Base-by-base conservation (phyloP, 2,797 vertebrate genomes). In the Agapornis canus region DNA sequence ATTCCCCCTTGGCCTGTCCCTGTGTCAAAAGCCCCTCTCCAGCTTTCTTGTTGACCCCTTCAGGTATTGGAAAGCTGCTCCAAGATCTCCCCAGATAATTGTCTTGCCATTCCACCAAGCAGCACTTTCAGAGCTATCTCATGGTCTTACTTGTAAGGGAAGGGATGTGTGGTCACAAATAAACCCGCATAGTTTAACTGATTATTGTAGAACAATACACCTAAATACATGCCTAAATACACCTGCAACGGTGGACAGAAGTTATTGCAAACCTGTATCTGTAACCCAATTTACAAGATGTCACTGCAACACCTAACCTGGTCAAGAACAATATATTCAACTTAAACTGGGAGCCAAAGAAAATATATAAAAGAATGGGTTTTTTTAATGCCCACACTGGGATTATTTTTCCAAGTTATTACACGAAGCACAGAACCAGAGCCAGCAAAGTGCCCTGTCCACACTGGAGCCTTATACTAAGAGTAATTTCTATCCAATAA, bases 401-500 rank as follows among this genome's bases (percentile, higher is more conserved):
- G 51, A 35, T 82, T 88, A 56, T 77, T 92, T 75, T 77, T 43
- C 47, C 60, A 59, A 87, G 80, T 35, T 69, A 70, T 57, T 72
- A n/a, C 1, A 0, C 45, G 49, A 23, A 47, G 63, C 21, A 51
- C 56, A 87, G 72, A 71, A 42, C 70, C 48, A 70, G 64, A 91
- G 69, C 39, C 70, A 72, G 42, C 27, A 31, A 22, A 8, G 37
- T 79, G 45, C 81, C 93, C 79, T 57, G 73, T 85, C 69, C 49
- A 92, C 70, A 81, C 8, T 51, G n/a, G 75, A 92, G 93, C 75
- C 52, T 54, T 89, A 57, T 26, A 25, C 64, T 52, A 75, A 57
- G 6, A 65, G 60, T 86, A 85, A 94, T 70, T 86, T 52, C 49
- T 91, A 54, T 54, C 54, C 54, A 94, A 47, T 68, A 85, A 96